A percentile compares a stretch with the other conserved stretches of the same genome.
These are phyloP conservation scores for Drosophila paramelanica DNA, from an alignment of 2,888 invertebrate genomes.

Conservation along the genomic window DNA sequence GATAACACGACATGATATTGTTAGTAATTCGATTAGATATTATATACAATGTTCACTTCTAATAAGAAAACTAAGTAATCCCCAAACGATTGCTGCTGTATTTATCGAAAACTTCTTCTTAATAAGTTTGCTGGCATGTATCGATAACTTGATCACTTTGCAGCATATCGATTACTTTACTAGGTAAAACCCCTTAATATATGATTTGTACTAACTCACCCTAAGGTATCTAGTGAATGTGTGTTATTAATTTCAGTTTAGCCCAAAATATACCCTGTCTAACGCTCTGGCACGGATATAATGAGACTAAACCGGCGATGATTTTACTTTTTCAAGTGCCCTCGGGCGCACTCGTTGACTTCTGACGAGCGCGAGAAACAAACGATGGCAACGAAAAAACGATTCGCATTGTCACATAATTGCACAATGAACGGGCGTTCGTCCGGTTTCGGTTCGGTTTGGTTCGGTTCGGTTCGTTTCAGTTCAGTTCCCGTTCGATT, in stretches of 20 bases:
- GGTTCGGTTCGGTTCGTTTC: slow-evolving; percentile 8
- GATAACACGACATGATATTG: too few relatives aligned
- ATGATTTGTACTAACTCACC: too few relatives aligned
- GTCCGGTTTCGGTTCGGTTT: slow-evolving; percentile 14
- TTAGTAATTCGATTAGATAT: too few relatives aligned
- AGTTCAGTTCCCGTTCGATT: slow-evolving; percentile 23
- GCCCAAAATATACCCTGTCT: slow-evolving; percentile 8
- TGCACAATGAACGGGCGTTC: slow-evolving; percentile 63
- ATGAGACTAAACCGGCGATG: slow-evolving; percentile 6
- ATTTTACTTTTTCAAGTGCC: slow-evolving; percentile 40
- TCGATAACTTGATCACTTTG: neutral
- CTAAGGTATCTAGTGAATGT: neutral
- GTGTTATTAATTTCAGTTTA: neutral
- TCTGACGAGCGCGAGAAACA: slow-evolving; percentile 17
- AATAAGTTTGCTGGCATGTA: neutral
- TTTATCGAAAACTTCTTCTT: too few relatives aligned
- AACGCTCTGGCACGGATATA: neutral
- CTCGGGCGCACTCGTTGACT: slow-evolving; percentile 48
- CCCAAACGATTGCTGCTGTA: too few relatives aligned
- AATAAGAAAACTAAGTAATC: too few relatives aligned
- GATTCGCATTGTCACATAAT: slow-evolving; percentile 63
- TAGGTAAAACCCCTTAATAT: neutral
- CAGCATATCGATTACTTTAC: too few relatives aligned
- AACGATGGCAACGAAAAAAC: neutral
- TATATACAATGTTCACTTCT: too few relatives aligned